Evolutionary conservation across 37 sponge, comb jelly and placozoan species (phyloP), one percentile per base, ranked within the genome.

Genomic region (Theonella swinhoei): DNA sequence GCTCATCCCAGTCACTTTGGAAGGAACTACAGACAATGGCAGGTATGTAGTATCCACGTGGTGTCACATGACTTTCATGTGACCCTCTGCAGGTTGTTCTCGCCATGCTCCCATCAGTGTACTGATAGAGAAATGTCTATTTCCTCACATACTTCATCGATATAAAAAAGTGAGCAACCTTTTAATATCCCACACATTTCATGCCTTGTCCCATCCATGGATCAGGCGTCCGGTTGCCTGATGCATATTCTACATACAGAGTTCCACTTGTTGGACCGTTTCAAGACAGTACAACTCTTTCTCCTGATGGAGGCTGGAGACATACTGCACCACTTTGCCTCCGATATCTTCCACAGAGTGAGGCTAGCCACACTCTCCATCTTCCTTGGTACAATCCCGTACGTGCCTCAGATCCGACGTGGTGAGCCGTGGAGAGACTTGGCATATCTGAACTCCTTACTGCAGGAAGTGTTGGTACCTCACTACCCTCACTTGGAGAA

Each of bases 231-330:
- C 22, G 14, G 62, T 1, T 35, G 68, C 19, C 80, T 89, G 1
- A 37, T 83, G 32, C 38, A 42, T 1, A 63, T 84, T n/a, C 75
- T 89, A 62, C 69, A 58, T 62, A 60, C 68, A 58, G 74, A 74
- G 42, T 84, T 47, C 85, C 39, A 42, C 14, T 25, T 84, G 23
- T 67, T 25, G 59, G 80, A 84, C 35, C 85, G 84, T 36, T 77
- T 89, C 25, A 41, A 41, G 22, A 59, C 74, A 2, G 74, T 90
- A 5, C 76, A 68, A 30, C 37, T 68, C 75, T 81, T 92, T 74
- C 84, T 88, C 42, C 72, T 92, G 41, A 92, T 92, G 92, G 89
- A 78, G 61, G 92, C 88, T 0, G 92, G 92, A n/a, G 76, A 83
- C 5, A 61, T 43, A 34, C 84, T 88, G 69, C 71, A 79, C 33